phyloP scores from a whole-genome alignment of 2,797 vertebrate species.

The Simalia tracyae region DNA sequence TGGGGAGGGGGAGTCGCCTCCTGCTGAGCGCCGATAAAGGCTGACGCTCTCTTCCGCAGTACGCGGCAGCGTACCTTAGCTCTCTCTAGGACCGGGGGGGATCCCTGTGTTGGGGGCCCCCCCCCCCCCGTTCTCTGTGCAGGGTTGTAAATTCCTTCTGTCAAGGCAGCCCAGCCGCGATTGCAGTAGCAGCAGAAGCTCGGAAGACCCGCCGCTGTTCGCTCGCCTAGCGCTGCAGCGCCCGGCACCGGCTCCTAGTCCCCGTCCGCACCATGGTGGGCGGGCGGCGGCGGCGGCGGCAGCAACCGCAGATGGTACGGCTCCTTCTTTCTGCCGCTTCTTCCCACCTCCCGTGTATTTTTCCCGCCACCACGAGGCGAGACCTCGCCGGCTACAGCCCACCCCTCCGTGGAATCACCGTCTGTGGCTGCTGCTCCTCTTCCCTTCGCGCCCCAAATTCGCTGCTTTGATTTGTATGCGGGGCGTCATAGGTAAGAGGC shows the following conservation, averaged over 20 bases:
- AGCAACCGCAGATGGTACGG: not conserved
- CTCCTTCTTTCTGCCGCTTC: not conserved
- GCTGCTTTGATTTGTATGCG: not conserved
- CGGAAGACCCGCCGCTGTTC: no score
- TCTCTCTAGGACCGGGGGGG: conserved; percentile 26
- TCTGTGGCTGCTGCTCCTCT: not conserved
- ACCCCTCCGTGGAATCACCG: not conserved
- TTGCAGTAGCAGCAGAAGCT: not conserved
- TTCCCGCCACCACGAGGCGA: conserved; percentile 3
- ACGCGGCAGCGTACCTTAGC: rapidly evolving
- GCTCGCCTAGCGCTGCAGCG: not conserved
- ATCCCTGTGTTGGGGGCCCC: not conserved
- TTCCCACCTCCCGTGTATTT: not conserved
- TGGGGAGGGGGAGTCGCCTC: no score
- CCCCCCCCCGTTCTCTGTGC: not conserved
- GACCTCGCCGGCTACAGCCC: not conserved
- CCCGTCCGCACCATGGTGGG: not conserved
- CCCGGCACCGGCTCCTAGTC: not conserved
- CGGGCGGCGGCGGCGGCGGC: not conserved
- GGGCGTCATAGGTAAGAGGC: not conserved
- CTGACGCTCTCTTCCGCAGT: not conserved
- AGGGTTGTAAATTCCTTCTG: conserved; percentile 22
- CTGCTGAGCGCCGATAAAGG: no score
- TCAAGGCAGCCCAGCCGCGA: not conserved
- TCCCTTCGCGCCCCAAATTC: not conserved